Conservation (phyloP, 2,113 vertebrate genomes). For the Oryctolagus cuniculus region DNA sequence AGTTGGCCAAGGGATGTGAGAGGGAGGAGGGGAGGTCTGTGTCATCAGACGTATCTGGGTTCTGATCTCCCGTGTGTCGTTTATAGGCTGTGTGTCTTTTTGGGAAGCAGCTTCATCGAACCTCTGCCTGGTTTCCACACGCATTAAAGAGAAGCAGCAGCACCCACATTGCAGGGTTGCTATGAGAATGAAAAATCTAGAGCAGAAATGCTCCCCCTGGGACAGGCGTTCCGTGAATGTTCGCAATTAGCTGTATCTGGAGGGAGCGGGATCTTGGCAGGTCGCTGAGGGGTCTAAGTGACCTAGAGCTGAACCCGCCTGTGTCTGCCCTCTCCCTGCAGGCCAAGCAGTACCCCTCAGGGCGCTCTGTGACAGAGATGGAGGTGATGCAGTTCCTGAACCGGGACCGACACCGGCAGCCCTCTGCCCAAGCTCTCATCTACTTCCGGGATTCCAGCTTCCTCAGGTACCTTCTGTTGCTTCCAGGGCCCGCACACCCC, state of each 20-base stretch:
- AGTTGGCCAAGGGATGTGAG: neutral
- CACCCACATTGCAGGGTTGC: neutral
- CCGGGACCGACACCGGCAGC: neutral
- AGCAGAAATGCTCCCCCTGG: neutral
- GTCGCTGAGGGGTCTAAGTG: neutral
- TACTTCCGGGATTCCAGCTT: constrained; percentile 91
- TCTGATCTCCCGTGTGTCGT: neutral
- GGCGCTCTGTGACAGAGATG: constrained; percentile 93
- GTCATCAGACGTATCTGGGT: neutral
- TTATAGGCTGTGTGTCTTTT: neutral
- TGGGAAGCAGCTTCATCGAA: neutral
- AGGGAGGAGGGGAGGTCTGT: neutral
- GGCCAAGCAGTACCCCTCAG: constrained; percentile 88
- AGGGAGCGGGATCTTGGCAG: neutral
- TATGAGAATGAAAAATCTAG: neutral
- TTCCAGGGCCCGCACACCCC: neutral
- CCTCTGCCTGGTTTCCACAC: neutral
- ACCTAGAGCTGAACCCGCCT: neutral
- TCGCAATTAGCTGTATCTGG: neutral
- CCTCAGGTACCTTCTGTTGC: constrained; percentile 77
- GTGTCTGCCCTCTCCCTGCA: constrained; percentile 65
- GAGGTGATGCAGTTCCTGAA: constrained; percentile 92
- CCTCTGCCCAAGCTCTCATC: constrained; percentile 84
- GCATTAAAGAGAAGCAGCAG: neutral
- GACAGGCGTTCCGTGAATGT: neutral